phyloP scores from a whole-genome alignment of 2,797 vertebrate genomes.

The Oryzias sinensis region DNA sequence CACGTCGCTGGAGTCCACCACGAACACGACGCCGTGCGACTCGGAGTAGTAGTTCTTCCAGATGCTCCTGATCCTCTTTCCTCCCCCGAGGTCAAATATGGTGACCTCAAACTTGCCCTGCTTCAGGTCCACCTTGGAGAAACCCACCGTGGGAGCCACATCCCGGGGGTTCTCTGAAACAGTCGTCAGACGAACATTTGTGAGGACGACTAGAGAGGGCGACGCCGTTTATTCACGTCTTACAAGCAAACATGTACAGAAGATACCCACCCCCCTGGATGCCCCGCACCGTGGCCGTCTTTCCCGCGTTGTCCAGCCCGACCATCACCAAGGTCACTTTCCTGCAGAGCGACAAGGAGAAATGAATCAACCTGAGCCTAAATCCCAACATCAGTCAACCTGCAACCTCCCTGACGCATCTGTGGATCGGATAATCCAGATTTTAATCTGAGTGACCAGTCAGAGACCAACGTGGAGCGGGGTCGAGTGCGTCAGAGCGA shows the following conservation, averaged over 20 bases:
- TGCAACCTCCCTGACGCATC: slow-evolving; percentile 23
- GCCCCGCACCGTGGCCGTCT: slow-evolving; percentile 81
- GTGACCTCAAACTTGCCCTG: slow-evolving; percentile 87
- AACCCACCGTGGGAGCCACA: slow-evolving; percentile 76
- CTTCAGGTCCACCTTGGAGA: slow-evolving; percentile 81
- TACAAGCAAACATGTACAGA: not conserved
- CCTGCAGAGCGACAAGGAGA: slow-evolving; percentile 57
- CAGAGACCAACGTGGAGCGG: slow-evolving; percentile 11
- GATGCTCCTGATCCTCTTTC: slow-evolving; percentile 75
- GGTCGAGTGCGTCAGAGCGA: slow-evolving; percentile 24
- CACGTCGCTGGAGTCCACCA: slow-evolving; percentile 85
- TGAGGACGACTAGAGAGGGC: not conserved
- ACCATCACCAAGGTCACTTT: slow-evolving; percentile 85
- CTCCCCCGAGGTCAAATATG: slow-evolving; percentile 84
- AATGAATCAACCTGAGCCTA: slow-evolving; percentile 9
- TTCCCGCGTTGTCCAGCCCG: slow-evolving; percentile 86
- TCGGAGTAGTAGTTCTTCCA: slow-evolving; percentile 86
- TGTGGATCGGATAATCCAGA: slow-evolving; percentile 33
- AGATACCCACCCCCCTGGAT: slow-evolving; percentile 80
- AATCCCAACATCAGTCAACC: not conserved
- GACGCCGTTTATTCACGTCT: not conserved
- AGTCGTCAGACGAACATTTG: too few relatives aligned
- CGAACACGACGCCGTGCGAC: slow-evolving; percentile 85
- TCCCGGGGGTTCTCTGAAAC: slow-evolving; percentile 73
- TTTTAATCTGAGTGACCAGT: slow-evolving; percentile 38